Evolutionary conservation across 2,888 invertebrate species (phyloP).

Genomic region (Perizoma flavofasciatum): DNA sequence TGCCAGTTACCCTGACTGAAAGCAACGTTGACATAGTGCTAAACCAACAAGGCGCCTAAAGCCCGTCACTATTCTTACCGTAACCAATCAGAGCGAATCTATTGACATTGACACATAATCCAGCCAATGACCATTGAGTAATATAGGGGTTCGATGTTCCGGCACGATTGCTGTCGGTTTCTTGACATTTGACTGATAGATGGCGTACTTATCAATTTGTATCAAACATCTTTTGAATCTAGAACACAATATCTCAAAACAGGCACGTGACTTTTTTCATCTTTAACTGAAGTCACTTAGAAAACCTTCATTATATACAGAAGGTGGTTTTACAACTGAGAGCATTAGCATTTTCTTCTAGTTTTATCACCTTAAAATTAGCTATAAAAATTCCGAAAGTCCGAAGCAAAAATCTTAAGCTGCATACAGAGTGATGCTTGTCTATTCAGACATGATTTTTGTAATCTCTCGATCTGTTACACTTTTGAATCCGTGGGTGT

Average conservation of each 20-base stretch:
- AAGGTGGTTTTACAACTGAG: too few species aligned
- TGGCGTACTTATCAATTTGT: slow-evolving; percentile 6
- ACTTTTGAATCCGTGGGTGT: slow-evolving; percentile 21
- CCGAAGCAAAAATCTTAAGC: slow-evolving; percentile 20
- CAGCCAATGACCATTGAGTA: slow-evolving; percentile 24
- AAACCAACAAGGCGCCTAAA: slow-evolving; percentile 20
- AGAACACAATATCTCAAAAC: too few species aligned
- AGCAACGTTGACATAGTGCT: slow-evolving; percentile 1
- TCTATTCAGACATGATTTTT: slow-evolving; percentile 10
- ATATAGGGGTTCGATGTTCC: slow-evolving; percentile 16
- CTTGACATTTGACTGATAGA: slow-evolving; percentile 20
- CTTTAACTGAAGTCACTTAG: too few species aligned
- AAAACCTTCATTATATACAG: too few species aligned
- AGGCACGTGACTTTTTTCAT: too few species aligned
- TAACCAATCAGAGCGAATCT: slow-evolving; percentile 20
- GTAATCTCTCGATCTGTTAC: slow-evolving; percentile 24
- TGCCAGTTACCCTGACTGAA: not conserved
- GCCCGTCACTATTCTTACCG: slow-evolving; percentile 5
- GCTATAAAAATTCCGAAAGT: slow-evolving; percentile 30
- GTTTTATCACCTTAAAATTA: slow-evolving; percentile 11
- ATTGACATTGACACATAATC: slow-evolving; percentile 30
- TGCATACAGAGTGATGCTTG: slow-evolving; percentile 27
- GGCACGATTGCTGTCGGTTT: not conserved
- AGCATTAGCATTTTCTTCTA: too few species aligned
- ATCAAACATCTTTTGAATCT: not conserved